These are phyloP conservation scores for Drosophila ambigua DNA, from an alignment of 1,140 invertebrate genomes.

Conservation along the genomic window DNA sequence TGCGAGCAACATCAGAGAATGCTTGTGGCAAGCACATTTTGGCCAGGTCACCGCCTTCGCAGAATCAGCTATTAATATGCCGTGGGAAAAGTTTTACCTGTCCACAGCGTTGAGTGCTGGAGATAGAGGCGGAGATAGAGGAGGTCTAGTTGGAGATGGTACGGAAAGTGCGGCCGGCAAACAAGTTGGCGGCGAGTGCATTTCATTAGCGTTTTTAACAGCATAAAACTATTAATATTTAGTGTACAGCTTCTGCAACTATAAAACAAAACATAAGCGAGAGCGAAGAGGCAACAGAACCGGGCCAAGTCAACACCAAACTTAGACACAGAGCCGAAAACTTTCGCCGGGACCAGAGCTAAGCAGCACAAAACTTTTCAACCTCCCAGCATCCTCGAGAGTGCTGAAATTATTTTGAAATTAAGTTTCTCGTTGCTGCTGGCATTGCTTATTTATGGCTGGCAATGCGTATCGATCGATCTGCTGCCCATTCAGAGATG, in stretches of 20 bases:
- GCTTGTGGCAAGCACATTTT: slow-evolving; percentile 74
- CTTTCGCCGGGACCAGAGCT: slow-evolving; percentile 52
- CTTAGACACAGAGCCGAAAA: slow-evolving; percentile 54
- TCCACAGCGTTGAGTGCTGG: background rate
- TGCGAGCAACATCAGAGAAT: slow-evolving; percentile 38
- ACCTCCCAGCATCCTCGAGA: slow-evolving; percentile 24
- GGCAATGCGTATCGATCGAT: slow-evolving; percentile 74
- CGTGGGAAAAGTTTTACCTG: slow-evolving; percentile 44
- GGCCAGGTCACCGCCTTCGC: slow-evolving; percentile 46
- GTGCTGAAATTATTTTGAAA: slow-evolving; percentile 74
- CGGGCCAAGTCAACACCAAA: slow-evolving; percentile 48
- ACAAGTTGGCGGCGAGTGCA: slow-evolving; percentile 43
- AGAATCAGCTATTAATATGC: slow-evolving; percentile 61
- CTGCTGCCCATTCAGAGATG: slow-evolving; percentile 12
- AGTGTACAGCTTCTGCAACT: slow-evolving; percentile 36
- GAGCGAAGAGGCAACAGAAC: slow-evolving; percentile 3
- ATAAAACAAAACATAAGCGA: slow-evolving; percentile 70
- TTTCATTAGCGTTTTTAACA: slow-evolving; percentile 78
- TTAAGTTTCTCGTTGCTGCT: slow-evolving; percentile 68
- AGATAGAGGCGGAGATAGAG: too few species aligned
- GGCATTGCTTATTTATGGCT: slow-evolving; percentile 74
- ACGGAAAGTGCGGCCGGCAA: background rate
- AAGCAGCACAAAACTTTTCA: slow-evolving; percentile 53
- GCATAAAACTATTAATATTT: slow-evolving; percentile 77
- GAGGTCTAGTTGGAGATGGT: too few species aligned